phyloP scores from a whole-genome alignment of 2,113 vertebrate genomes.

The Colaptes auratus region DNA sequence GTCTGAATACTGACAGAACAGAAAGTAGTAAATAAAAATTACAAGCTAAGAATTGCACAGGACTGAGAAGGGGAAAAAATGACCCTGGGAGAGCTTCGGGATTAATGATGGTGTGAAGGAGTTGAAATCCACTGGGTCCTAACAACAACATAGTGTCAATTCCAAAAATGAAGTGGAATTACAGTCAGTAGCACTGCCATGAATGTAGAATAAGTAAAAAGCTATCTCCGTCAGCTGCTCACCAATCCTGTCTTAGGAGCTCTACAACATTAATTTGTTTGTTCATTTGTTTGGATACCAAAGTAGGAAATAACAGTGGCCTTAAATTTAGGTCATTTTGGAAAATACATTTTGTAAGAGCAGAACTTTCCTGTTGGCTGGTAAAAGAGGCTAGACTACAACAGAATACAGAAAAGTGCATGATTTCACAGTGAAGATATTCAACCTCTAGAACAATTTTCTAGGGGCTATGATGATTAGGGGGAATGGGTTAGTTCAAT shows the following conservation, averaged over 20 bases:
- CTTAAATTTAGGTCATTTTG: neutral
- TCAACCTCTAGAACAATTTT: neutral
- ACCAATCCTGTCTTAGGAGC: neutral
- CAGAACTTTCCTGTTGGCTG: neutral
- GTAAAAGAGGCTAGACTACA: neutral
- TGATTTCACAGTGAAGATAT: neutral
- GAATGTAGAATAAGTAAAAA: neutral
- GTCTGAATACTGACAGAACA: neutral
- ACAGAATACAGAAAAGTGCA: neutral
- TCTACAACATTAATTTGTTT: neutral
- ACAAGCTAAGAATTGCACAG: neutral
- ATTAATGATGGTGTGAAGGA: neutral
- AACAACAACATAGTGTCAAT: neutral
- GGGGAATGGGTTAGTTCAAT: neutral
- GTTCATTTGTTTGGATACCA: neutral
- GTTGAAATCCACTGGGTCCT: neutral
- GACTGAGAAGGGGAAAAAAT: neutral
- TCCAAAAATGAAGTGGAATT: neutral
- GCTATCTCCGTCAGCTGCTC: neutral
- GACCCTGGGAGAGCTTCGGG: neutral
- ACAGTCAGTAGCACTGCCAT: neutral
- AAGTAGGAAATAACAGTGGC: neutral
- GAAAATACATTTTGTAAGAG: neutral
- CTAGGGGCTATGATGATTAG: neutral
- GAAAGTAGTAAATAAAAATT: neutral